Base-by-base conservation (phyloP, 2,113 vertebrate species). In the Gobio gobio region DNA sequence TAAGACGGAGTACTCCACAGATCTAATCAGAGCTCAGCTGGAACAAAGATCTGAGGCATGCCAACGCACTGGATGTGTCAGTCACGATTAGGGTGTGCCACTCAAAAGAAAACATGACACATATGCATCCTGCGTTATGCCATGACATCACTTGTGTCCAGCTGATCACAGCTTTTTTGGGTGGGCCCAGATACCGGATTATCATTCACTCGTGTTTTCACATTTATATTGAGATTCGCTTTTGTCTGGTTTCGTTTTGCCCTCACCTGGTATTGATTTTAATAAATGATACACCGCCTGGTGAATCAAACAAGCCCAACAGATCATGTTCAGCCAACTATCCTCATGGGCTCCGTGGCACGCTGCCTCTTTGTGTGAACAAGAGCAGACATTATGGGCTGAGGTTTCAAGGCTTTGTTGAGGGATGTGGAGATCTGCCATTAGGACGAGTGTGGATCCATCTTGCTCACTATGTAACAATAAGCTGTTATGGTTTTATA, bases 11-110 rank as follows among this genome's bases (percentile, higher is more conserved):
- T 47, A 78, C 91, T 91, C 86, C 85, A 92, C 94, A 93, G 93
- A 94, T 93, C 91, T 91, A 94, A 94, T 95, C 92, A 93, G 87
- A 90, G 24, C 88, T 91, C 83, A 58, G 91, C 87, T 74, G 89
- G 91, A 93, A 93, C 91, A 93, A 94, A 94, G 82, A 82, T 85
- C 83, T 85, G 74, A 86, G 80, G 79, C 84, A 84, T 66, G 51
- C 58, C 78, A 36, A 73, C 14, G 14, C 20, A 54, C 22, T 64
- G 22, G 82, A 87, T 78, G 49, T 82, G 84, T 88, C 89, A 72
- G 70, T 66, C 64, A 82, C 24, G 61, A 85, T 89, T 84, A 84
- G 81, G 59, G 73, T 16, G 63, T 82, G 45, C 77, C 75, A 43
- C 54, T 85, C 58, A 80, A 86, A 59, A 83, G 5, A 87, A 87